phyloP scores from a whole-genome alignment of 1,140 invertebrate species.

The Scaptomyza hsui region DNA sequence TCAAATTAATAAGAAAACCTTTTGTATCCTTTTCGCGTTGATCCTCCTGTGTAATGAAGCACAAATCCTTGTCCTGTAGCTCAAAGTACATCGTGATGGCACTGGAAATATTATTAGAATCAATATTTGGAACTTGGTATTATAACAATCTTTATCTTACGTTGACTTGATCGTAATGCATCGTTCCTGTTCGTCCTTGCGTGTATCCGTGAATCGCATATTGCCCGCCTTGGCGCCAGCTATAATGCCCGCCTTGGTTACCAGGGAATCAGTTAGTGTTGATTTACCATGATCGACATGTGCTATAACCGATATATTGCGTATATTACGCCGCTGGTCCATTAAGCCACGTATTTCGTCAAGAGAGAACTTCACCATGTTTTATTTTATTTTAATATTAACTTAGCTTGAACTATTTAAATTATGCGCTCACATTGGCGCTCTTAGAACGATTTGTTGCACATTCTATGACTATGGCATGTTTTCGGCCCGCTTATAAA shows the following conservation, averaged over 20 bases:
- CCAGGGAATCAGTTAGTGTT: conserved; percentile 98
- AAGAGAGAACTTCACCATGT: conserved; percentile 98
- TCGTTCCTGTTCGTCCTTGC: conserved; percentile 99
- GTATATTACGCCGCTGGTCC: conserved; percentile 99
- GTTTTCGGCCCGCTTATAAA: conserved; percentile 6
- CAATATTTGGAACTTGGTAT: not conserved
- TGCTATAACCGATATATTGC: conserved; percentile 99
- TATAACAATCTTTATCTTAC: conserved; percentile 86
- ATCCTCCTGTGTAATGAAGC: conserved; percentile 93
- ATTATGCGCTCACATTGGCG: conserved; percentile 22
- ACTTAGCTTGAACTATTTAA: not conserved
- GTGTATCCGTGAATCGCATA: conserved; percentile 98
- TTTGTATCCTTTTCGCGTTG: conserved; percentile 94
- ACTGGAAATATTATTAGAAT: conserved; percentile 84
- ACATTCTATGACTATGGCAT: not conserved
- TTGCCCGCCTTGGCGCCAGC: conserved; percentile 98
- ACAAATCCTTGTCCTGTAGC: conserved; percentile 94
- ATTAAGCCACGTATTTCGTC: conserved; percentile 99
- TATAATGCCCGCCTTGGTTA: conserved; percentile 99
- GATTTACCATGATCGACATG: conserved; percentile 99
- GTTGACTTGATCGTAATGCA: conserved; percentile 99
- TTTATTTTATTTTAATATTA: not conserved
- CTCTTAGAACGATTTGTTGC: not conserved
- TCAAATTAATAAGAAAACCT: conserved; percentile 99
- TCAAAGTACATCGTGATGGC: conserved; percentile 99